A percentile compares a stretch with the other conserved stretches of the same genome.
Conservation (phyloP, 2,888 invertebrate genomes). For the Chesias legatella region DNA sequence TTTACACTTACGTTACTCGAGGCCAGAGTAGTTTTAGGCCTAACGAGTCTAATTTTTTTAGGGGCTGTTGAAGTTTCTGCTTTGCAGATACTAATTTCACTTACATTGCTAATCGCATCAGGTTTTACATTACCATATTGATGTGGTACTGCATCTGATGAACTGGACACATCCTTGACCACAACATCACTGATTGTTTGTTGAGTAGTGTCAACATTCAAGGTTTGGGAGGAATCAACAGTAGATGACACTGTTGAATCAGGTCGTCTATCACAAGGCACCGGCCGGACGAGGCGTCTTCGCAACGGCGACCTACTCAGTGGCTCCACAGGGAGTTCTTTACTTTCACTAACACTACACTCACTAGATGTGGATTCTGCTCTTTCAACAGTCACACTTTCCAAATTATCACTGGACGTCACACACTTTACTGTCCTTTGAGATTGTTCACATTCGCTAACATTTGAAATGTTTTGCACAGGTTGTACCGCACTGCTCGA, state of each 20-base stretch:
- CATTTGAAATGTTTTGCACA: constrained; percentile 45
- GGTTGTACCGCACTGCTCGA: constrained; percentile 62
- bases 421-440: constrained; percentile 67
- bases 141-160: constrained; percentile 65
- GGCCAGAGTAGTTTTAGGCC: constrained; percentile 58
- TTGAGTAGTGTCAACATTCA: constrained; percentile 44
- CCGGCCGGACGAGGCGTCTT: constrained; percentile 64
- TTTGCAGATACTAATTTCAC: constrained; percentile 74
- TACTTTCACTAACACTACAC: constrained; percentile 64
- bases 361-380: constrained; percentile 75
- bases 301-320: constrained; percentile 57
- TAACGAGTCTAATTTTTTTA: constrained; percentile 73
- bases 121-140: constrained; percentile 62
- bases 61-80: constrained; percentile 71
- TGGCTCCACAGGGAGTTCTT: constrained; percentile 41
- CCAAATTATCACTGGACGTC: constrained; percentile 67
- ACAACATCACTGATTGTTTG: constrained; percentile 51
- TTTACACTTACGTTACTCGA: constrained; percentile 42
- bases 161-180: constrained; percentile 73
- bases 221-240: constrained; percentile 59
- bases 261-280: constrained; percentile 60
- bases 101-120: constrained; percentile 70
- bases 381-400: constrained; percentile 70
- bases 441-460: constrained; percentile 49
- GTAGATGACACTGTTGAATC: constrained; percentile 75